Conservation (phyloP, 2,888 invertebrate species). For the Sphaerolaimus hirsutus region DNA sequence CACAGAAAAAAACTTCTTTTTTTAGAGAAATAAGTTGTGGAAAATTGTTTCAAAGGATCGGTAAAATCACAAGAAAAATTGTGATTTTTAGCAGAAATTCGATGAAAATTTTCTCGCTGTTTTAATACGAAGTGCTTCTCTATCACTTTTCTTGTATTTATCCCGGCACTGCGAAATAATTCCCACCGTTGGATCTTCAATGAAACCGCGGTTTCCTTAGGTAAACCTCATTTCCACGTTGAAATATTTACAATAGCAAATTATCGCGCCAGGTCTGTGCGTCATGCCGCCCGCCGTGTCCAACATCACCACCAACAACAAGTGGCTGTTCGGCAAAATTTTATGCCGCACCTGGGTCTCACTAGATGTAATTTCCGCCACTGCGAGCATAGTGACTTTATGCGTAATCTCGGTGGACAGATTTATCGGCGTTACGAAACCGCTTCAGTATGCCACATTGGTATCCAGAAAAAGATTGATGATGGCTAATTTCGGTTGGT, state of each 20-base stretch:
- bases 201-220: too few species aligned
- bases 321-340: constrained; percentile 1
- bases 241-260: too few species aligned
- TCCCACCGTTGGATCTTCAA: too few species aligned
- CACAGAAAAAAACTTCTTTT: too few species aligned
- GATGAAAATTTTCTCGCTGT: too few species aligned
- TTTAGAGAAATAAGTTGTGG: too few species aligned
- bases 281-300: constrained; percentile 4
- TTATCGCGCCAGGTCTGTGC: background rate
- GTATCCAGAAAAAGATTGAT: constrained; percentile 5
- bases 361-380: constrained; percentile 6
- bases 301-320: background rate
- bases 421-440: constrained; percentile 5
- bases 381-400: constrained; percentile 5
- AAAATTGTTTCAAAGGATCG: too few species aligned
- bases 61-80: background rate
- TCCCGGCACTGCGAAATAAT: too few species aligned
- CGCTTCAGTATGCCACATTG: constrained; percentile 4
- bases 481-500: background rate
- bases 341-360: constrained; percentile 6
- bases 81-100: too few species aligned
- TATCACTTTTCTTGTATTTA: too few species aligned
- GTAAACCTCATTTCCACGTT: too few species aligned
- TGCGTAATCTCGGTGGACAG: constrained; percentile 6
- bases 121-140: too few species aligned